Evolutionary conservation across 2,888 invertebrate genomes (phyloP), one percentile per base, ranked within the genome.

Genomic region (Acutogordius australiensis): DNA sequence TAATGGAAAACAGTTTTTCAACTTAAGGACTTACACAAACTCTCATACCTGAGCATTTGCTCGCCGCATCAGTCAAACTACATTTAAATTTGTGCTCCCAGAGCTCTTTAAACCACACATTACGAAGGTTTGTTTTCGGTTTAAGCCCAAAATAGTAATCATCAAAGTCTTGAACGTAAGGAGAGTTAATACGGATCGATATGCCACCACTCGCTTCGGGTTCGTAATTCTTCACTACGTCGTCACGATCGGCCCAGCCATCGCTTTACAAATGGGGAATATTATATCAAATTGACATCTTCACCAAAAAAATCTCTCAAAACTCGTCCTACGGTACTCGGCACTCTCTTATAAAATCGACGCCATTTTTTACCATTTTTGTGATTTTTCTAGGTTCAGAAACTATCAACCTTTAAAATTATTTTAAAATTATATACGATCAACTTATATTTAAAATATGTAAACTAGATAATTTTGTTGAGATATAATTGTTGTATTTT

Each of bases 71-170:
- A n/a, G 58, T 26, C 4, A 62, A 29, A 30, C 62, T 62, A 68
- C 81, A 81, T 65, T 76, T 74, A 70, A 81, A 81, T 65, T 77
- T 77, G 63, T 75, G 72, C 68, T 81, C 78, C 82, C 82, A 82
- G 70, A 81, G 81, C 69, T 82, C 82, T 27, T 74, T 72, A 70
- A 82, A 82, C 76, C 76, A 76, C 1, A 81, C 81, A 70, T 82
- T 82, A 60, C 79, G 73, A 2, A 70, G 67, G 70, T 81, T 80
- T 66, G 72, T 77, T 63, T 74, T 68, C 0, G 80, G 80, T 62
- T 76, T 75, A 59, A 81, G 74, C 1, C 75, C 70, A 65, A 77
- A 78, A 70, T 81, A 82, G 69, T 81, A 77, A 2, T 75, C 68
- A 67, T 81, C 79, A 68, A 80, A 80, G 62, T 75, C 72, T 29